phyloP scores from a whole-genome alignment of 2,797 vertebrate genomes.

The Lithobates pipiens region DNA sequence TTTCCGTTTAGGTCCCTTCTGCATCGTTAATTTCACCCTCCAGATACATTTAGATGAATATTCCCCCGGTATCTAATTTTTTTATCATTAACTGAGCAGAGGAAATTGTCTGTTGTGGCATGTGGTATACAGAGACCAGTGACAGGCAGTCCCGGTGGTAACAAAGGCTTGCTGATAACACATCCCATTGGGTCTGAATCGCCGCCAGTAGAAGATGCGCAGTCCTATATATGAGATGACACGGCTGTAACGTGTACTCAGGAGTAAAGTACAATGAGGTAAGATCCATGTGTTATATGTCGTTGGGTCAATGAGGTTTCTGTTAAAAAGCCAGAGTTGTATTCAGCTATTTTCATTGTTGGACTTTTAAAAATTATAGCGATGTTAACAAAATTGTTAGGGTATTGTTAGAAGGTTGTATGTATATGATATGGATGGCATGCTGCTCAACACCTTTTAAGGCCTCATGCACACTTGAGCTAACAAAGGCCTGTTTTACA shows the following conservation, averaged over 20 bases:
- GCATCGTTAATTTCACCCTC: background rate
- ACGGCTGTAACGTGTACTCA: background rate
- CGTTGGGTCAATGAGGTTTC: no score
- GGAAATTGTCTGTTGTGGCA: background rate
- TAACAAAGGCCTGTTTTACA: no score
- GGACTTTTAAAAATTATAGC: no score
- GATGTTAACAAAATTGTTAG: no score
- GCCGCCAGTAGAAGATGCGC: background rate
- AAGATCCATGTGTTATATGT: background rate
- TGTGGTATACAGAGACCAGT: background rate
- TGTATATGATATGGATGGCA: no score
- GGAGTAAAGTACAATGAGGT: conserved; percentile 33
- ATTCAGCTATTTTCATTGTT: no score
- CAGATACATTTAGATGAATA: background rate
- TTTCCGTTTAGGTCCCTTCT: no score
- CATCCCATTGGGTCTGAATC: background rate
- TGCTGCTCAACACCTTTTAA: no score
- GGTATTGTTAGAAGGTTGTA: no score
- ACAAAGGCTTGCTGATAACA: background rate
- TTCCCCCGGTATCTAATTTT: background rate
- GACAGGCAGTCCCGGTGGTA: background rate
- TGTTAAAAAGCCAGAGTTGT: no score
- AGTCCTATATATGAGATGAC: conserved; percentile 4
- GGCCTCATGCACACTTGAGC: no score
- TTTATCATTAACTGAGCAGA: background rate